These are phyloP conservation scores for Pseudorasbora parva DNA, from an alignment of 2,113 vertebrate genomes.

Conservation along the genomic window DNA sequence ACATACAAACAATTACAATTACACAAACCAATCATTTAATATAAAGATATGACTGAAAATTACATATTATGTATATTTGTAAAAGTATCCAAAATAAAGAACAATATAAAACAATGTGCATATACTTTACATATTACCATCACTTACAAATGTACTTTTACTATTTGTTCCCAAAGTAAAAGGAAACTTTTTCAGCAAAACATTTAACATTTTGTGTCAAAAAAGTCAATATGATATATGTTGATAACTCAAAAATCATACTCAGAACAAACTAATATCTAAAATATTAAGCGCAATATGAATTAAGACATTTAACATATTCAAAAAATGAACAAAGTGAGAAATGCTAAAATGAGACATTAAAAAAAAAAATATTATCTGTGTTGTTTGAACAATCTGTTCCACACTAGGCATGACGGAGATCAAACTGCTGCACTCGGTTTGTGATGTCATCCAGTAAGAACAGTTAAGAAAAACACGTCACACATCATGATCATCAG, in stretches of 20 bases:
- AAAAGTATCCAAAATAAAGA: conserved; percentile 52
- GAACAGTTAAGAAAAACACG: conserved; percentile 77
- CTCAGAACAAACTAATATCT: neutral
- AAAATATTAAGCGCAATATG: neutral
- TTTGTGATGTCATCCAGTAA: conserved; percentile 85
- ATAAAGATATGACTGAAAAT: neutral
- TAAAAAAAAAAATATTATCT: neutral
- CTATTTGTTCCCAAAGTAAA: conserved; percentile 42
- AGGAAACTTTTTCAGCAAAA: neutral
- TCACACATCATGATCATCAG: neutral
- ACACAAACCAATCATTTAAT: neutral
- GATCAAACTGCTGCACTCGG: conserved; percentile 77
- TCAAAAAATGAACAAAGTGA: neutral
- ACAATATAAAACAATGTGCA: conserved; percentile 17
- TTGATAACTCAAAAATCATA: conserved; percentile 5
- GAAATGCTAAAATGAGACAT: neutral
- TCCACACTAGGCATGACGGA: conserved; percentile 71
- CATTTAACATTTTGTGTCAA: neutral
- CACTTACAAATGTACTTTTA: neutral
- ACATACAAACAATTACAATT: too few relatives aligned
- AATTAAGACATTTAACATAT: neutral
- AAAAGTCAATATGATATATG: neutral
- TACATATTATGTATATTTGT: conserved; percentile 40
- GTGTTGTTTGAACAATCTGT: neutral
- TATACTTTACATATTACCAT: conserved; percentile 19